Conservation (phyloP, 2,888 invertebrate genomes). For the Lycocerus yunnanus region DNA sequence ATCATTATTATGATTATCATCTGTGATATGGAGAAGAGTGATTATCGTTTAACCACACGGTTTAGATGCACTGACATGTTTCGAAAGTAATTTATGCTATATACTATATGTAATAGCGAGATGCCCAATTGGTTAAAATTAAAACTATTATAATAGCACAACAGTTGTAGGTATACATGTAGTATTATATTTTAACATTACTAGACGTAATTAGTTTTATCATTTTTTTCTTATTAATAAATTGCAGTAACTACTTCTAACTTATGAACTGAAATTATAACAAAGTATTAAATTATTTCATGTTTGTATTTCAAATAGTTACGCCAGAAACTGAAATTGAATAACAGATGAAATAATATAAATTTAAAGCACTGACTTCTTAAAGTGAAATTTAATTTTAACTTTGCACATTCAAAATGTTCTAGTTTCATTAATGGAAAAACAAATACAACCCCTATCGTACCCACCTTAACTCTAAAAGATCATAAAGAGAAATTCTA, state of each 20-base stretch:
- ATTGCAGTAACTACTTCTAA: too few relatives aligned
- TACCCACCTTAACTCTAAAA: not conserved
- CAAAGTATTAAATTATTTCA: not conserved
- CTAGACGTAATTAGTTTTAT: not conserved
- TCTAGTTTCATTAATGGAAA: not conserved
- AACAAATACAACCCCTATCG: not conserved
- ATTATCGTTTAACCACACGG: too few relatives aligned
- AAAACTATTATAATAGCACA: too few relatives aligned
- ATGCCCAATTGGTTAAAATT: too few relatives aligned
- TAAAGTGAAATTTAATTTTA: not conserved
- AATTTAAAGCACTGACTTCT: not conserved
- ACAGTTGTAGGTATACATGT: too few relatives aligned
- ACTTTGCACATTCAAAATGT: not conserved
- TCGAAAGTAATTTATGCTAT: too few relatives aligned
- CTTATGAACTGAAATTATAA: not conserved
- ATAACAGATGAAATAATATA: not conserved
- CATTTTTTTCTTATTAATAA: not conserved
- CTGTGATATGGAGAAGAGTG: too few relatives aligned
- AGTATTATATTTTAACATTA: not conserved
- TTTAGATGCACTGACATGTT: too few relatives aligned
- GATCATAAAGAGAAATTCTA: not conserved
- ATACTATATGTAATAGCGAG: too few relatives aligned
- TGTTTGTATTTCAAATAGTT: not conserved
- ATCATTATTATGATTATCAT: too few relatives aligned
- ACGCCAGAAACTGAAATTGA: not conserved